Evolutionary conservation across 2,888 invertebrate genomes (phyloP), one percentile per base, ranked within the genome.

Genomic region (Limnephilus lunatus): DNA sequence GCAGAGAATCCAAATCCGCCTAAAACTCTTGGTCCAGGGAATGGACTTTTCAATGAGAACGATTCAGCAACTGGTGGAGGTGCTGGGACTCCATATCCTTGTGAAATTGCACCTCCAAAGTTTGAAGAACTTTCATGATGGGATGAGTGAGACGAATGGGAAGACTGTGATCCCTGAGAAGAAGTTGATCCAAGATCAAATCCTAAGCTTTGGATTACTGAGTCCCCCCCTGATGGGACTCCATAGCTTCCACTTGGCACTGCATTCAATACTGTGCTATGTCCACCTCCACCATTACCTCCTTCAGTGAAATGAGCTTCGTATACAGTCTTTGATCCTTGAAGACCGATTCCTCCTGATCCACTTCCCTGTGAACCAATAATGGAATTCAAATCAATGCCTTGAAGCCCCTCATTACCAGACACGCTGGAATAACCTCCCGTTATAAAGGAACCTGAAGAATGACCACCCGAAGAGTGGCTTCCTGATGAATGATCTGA

Each of bases 261-360:
- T 53, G 91, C 90, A 12, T 92, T 90, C 14, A 94, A 93, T 0
- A 94, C 94, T 80, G 94, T 92, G 35, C 94, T 94, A 35, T 94
- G 94, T 53, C 95, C 94, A 25, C 53, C 25, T 19, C 53, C 53
- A 9, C 92, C 92, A 53, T 92, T 91, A 39, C 94, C 92, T 81
- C 93, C 95, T 92, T 96, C 96, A 0, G 96, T 96, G 91, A 96
- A 96, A 94, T 96, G 96, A 0, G 96, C 96, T 94, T 96, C 96
- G 90, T 95, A 96, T 0, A 96, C 95, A 0, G 96, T 96, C 93
- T 96, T 96, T 30, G 93, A 94, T 80, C 94, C 93, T 93, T 94
- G 94, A 25, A 93, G 90, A 68, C 92, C 94, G 44, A 94, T 92
- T 68, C 93, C 92, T 82, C 93, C 92, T 30, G 94, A 93, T 44